Percentiles rank a stretch among this genome's conserved stretches.
phyloP scores from a whole-genome alignment of 2,797 vertebrate genomes.

The Falco columbarius region DNA sequence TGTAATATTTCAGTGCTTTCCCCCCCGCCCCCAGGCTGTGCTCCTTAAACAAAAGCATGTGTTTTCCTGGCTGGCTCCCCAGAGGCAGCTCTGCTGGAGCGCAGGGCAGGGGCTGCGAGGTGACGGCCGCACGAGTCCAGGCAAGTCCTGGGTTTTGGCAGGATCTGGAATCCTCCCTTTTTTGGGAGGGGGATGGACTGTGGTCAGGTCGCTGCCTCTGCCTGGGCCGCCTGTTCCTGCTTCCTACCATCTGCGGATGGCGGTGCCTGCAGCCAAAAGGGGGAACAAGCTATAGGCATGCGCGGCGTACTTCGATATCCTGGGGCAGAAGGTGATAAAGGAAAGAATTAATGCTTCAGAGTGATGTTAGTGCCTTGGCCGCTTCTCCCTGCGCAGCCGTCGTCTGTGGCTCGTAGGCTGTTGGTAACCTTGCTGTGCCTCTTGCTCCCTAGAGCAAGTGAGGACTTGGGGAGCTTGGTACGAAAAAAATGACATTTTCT shows the following conservation, averaged over 20 bases:
- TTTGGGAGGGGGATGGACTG: accelerated
- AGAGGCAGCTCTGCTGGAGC: background rate
- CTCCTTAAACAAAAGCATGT: conserved; percentile 64
- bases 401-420: background rate
- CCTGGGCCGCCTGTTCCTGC: background rate
- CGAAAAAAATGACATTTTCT: background rate
- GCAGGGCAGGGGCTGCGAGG: conserved; percentile 1
- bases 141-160: background rate
- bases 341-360: background rate
- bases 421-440: background rate
- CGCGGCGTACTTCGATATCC: background rate
- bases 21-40: background rate
- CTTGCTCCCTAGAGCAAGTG: background rate
- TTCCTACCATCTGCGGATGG: background rate
- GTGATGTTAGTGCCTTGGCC: background rate
- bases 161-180: background rate
- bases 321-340: conserved; percentile 33
- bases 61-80: conserved; percentile 46
- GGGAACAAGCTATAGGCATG: background rate
- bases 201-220: background rate
- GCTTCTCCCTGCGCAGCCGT: background rate
- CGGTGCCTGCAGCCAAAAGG: background rate
- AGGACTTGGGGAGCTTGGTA: background rate
- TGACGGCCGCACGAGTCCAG: conserved; percentile 14
- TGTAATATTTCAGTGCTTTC: background rate